Base-by-base conservation (phyloP, 2,888 invertebrate genomes). In the Chrysopilus asiliformis region DNA sequence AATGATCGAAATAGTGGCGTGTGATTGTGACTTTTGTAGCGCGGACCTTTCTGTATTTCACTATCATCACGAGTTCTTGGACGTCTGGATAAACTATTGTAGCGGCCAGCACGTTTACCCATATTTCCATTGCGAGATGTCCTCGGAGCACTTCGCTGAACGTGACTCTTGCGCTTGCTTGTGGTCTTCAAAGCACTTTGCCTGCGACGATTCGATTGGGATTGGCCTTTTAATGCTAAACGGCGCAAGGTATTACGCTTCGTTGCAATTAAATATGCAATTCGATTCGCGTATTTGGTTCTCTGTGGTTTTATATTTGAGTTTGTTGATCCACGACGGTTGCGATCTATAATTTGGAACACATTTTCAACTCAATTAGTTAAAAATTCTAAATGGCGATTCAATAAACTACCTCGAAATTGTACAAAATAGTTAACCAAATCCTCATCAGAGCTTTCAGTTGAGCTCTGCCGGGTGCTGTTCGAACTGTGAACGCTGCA, bases 181-280 rank as follows among this genome's bases (percentile, higher is more conserved):
- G 34, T 34, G 30, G 44, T 45, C 19, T 32, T 38, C 9, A 39
- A 16, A 7, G 47, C 33, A 50, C 41, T 45, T 42, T 46, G 57
- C 38, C 52, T 52, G 44, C 50, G 50, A 18, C 51, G 46, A 40
- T 48, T 50, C 19, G 50, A 49, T 16, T 49, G 49, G 3, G 60
- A 60, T 38, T 64, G 52, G 31, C 68, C 65, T 54, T 76, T 78
- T 42, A 66, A 57, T 32, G 79, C 75, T 48, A 75, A 59, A 42
- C 75, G 73, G 33, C 73, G 64, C 25, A 79, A 64, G 37, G 78
- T 76, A 30, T 74, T 70, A 33, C 79, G 71, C 37, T 82, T 76
- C 43, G 79, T 74, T 3, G 79, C 76, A 38, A 83, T 80, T 32
- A 83, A 60, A 45, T 78, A 76, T 14, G 79, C 77, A 49, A 83